Base-by-base conservation (phyloP, 2,113 vertebrate genomes). In the Orcinus orca region DNA sequence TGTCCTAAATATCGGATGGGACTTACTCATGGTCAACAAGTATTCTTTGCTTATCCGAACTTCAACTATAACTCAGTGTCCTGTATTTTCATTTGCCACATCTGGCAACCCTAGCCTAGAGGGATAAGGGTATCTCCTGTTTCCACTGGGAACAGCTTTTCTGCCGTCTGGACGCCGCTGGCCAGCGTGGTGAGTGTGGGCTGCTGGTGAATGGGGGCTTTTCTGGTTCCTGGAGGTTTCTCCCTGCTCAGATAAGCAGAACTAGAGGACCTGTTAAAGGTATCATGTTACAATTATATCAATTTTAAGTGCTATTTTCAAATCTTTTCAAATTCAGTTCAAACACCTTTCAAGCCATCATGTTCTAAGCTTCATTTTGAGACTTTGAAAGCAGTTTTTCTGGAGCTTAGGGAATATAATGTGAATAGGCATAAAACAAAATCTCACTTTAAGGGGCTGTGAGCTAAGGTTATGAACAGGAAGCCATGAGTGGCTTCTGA, bases 361-460 rank as follows among this genome's bases (percentile, higher is more conserved):
- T 38, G 26, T 38, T 96, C 80, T 50, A 8, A 92, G 55, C 84
- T 92, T 96, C 25, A 33, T 76, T n/a, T 74, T 15, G 93, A 33
- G 60, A n/a, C 41, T 92, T 74, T 4, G 63, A 82, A 79, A 91
- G 50, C 38, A 9, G 33, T 71, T 73, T 70, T 33, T 36, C 68
- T 50, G 90, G 63, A 26, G 14, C 65, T 67, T 18, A 25, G 74
- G 60, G 70, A 83, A 63, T 63, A 31, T 7, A n/a, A 55, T n/a
- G 33, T n/a, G 41, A 93, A n/a, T 13, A 53, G 65, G 55, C n/a
- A 36, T 53, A 71, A 70, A 65, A 47, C 33, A 60, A 33, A 70
- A 53, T 26, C 15, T 38, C 12, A 31, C 86, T 84, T 62, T 44
- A 29, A 36, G 62, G 38, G 47, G 26, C 71, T 10, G 2, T 0